Evolutionary conservation across 2,888 invertebrate species (phyloP).

Genomic region (Parthenolecanium corni): DNA sequence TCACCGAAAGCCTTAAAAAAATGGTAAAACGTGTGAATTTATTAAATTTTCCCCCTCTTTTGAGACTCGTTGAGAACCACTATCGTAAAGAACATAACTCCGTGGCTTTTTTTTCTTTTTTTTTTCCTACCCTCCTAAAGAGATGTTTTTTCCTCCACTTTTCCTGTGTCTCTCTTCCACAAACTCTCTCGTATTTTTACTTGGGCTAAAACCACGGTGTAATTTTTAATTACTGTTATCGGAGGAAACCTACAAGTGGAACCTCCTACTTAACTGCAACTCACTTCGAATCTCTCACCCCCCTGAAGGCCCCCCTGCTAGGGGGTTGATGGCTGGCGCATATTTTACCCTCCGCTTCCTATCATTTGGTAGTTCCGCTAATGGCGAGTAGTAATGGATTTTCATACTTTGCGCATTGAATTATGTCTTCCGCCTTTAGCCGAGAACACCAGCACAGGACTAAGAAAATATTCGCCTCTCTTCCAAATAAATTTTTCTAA

Average conservation of each 20-base stretch:
- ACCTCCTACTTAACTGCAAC: constrained; percentile 28
- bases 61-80: constrained; percentile 18
- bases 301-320: neutral
- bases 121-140: constrained; percentile 26
- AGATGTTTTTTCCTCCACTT: constrained; percentile 9
- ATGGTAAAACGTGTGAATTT: too few relatives aligned
- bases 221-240: constrained; percentile 29
- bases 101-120: too few relatives aligned
- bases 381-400: constrained; percentile 29
- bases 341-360: constrained; percentile 14
- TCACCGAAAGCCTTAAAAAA: too few relatives aligned
- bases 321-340: neutral
- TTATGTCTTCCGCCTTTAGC: constrained; percentile 27
- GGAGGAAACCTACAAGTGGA: constrained; percentile 29
- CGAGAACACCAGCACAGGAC: constrained; percentile 15
- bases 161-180: neutral
- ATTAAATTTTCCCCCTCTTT: too few relatives aligned
- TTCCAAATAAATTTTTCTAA: constrained; percentile 14
- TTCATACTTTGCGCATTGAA: constrained; percentile 28
- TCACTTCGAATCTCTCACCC: constrained; percentile 2
- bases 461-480: constrained; percentile 18
- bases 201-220: constrained; percentile 26
- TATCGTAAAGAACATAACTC: constrained; percentile 25
- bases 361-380: constrained; percentile 25
- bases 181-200: neutral